phyloP scores from a whole-genome alignment of 1,140 invertebrate species.

The Hylaeus anthracinus region DNA sequence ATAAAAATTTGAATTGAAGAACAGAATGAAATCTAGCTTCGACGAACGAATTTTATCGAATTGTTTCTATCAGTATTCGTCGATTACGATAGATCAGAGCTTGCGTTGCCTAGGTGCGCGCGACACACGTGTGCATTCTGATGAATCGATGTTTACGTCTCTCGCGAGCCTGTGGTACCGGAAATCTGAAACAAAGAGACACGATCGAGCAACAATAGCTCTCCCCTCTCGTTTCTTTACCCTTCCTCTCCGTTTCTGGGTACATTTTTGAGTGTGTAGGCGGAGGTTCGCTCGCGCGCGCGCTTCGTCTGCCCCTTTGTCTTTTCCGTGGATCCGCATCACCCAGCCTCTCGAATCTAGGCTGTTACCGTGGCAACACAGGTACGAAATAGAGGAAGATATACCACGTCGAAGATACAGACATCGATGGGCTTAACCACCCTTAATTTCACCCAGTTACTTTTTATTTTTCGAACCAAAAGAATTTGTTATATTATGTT shows the following conservation, averaged over 20 bases:
- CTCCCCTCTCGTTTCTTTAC: not conserved
- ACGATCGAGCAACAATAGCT: slow-evolving; percentile 27
- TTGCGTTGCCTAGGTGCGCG: not conserved
- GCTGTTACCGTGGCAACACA: slow-evolving; percentile 69
- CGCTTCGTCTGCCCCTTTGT: slow-evolving; percentile 25
- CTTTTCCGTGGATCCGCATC: slow-evolving; percentile 13
- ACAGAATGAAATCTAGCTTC: too few relatives aligned
- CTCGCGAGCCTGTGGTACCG: not conserved
- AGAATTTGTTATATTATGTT: too few relatives aligned
- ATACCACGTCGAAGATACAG: not conserved
- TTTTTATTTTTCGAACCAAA: too few relatives aligned
- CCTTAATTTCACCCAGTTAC: too few relatives aligned
- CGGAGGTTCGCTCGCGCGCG: not conserved
- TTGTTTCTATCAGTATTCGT: not conserved
- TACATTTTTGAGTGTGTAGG: not conserved
- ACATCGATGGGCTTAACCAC: not conserved
- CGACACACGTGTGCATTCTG: not conserved
- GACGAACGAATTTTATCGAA: too few relatives aligned
- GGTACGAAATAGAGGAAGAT: slow-evolving; percentile 29
- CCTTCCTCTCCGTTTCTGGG: slow-evolving; percentile 11
- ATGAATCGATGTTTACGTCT: slow-evolving; percentile 18
- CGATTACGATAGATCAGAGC: not conserved
- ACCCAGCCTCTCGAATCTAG: slow-evolving; percentile 59
- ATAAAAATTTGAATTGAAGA: too few relatives aligned
- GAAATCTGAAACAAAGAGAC: slow-evolving; percentile 53